Evolutionary conservation across 1,140 invertebrate genomes (phyloP), one percentile per base, ranked within the genome.

Genomic region (Bombus waltoni): DNA sequence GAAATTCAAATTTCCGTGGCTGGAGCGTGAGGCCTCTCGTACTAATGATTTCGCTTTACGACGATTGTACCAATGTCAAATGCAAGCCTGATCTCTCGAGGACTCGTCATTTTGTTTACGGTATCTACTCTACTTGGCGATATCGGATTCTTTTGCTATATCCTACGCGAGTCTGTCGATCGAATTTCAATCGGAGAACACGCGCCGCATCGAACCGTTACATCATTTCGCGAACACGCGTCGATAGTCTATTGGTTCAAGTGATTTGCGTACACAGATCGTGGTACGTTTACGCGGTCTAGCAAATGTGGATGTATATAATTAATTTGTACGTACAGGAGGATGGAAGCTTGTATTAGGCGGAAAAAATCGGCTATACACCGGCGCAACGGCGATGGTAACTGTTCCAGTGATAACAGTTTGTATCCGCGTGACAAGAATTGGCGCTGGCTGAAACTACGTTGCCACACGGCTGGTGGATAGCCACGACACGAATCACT

Each of bases 371-470:
- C 42, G 47, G 47, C 47, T 18, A 53, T 53, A 53, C 18, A 53
- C 18, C 47, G 28, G 10, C 15, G 4, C 25, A 42, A 35, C 42
- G n/a, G 11, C 32, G 57, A 47, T 28, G 81, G 44, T 44, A 32
- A 57, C 53, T 38, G n/a, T 81, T 74, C 35, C 57, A 42, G 44
- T 53, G 73, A 83, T 83, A 83, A 77, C 81, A 77, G 42, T 83
- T 83, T 77, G 73, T 75, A 68, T 25, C 62, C 44, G 25, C 32
- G 18, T 68, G 73, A 83, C 73, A 83, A 77, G 73, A 83, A 83
- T 83, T 77, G 81, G 81, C 72, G 57, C 75, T 22, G 57, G 53
- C 25, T 42, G 73, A 77, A 68, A 57, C 73, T 40, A 38, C 9
- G 9, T 32, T 1, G 32, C 25, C 32, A 44, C 59, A 40, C n/a